Base-by-base conservation (phyloP, 2,113 vertebrate genomes). In the Trinectes maculatus region DNA sequence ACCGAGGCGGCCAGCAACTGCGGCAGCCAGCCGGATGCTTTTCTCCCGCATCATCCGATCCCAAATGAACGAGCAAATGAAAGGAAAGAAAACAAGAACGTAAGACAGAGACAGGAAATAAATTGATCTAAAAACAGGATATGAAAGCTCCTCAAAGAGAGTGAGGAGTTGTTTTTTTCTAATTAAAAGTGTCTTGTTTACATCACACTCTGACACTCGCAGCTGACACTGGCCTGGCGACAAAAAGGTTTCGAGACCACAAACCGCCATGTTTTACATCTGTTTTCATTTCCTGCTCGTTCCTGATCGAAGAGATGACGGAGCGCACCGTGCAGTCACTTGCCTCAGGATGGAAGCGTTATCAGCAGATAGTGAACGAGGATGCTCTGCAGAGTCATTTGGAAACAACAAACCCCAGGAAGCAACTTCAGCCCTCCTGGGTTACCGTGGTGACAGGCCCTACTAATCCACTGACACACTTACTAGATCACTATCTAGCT, bases 401-500 rank as follows among this genome's bases (percentile, higher is more conserved):
- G 66, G 49, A 65, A 33, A 66, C 70, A 59, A 44, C 57, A 67
- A 77, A 73, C 28, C 39, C 26, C 48, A 81, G 58, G 63, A 84
- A 84, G 57, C 63, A 36, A 60, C 71, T 74, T 56, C 21, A 26
- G 29, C 15, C 54, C 65, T 71, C 31, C 63, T 36, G 68, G 44
- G 89, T 89, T 89, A 85, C 84, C 43, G 57, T 82, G 80, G 87
- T 64, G 85, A 90, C 83, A 81, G 68, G 61, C 71, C 58, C 59
- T 56, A 81, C 77, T 89, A 90, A 91, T 91, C 89, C 80, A 85
- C 80, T 87, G 87, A 87, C 88, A 91, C 84, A 76, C 87, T 89
- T 42, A 52, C 66, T 49, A 82, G 90, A 91, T 91, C 16, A n/a
- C 71, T 74, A 89, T 86, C 85, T 40, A 26, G 48, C 76, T 87